Base-by-base conservation (phyloP, 2,797 vertebrate species). In the Furcifer pardalis region DNA sequence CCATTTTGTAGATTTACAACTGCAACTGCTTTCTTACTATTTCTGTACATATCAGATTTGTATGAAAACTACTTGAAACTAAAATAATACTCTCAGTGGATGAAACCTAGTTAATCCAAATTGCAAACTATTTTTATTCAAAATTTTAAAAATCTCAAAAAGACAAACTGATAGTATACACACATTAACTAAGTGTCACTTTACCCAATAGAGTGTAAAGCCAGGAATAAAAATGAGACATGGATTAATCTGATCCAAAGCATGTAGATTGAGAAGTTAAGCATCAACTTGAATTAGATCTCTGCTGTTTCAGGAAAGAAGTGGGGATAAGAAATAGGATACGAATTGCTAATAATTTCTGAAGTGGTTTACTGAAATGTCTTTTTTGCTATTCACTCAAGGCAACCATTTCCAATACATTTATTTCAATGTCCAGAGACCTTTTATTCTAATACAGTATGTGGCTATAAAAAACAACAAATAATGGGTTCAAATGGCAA, bases 41-140 rank as follows among this genome's bases (percentile, higher is more conserved):
- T 85, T 76, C 37, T 49, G 79, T 75, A 69, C 69, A 60, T 82
- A 0, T 0, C 0, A 66, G 1, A 77, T 72, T 80, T 89, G 63
- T 46, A 88, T 59, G 69, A 46, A 63, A 87, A 86, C 52, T 84
- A 79, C 76, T 32, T 83, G 87, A 93, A 91, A 89, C 85, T 87
- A 93, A 90, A 87, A 86, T 78, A 52, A 86, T 12, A 91, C 52
- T 80, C 89, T 94, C 88, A 91, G 94, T 68, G 88, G 89, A 94
- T 94, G 92, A 96, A 94, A 94, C 91, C 92, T 95, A 91, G 93
- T 94, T 96, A 96, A 95, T 94, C 93, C 95, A 95, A 95, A 95
- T 95, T 95, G 92, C 95, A 96, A 96, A 96, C 94, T 96, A 94
- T 95, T 95, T 96, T 96, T 96, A 96, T 96, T 96, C 91, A 94